Evolutionary conservation across 2,888 invertebrate species (phyloP), one percentile per base, ranked within the genome.

Genomic region (Yponomeuta evonymella): DNA sequence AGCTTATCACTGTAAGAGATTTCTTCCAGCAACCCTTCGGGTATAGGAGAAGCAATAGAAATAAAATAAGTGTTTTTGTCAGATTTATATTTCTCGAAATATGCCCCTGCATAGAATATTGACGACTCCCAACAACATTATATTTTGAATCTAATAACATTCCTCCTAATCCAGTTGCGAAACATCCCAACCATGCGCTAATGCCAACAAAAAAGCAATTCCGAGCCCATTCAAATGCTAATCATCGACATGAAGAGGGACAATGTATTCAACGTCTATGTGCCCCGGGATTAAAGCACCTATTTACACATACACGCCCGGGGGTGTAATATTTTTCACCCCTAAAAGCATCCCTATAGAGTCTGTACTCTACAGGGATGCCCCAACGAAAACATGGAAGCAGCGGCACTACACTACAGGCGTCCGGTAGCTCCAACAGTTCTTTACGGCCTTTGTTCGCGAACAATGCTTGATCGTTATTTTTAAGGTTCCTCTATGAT

Each of bases 251-350:
- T 58, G 29, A 65, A 33, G 65, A 30, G 65, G 12, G 65, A 65
- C 65, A 65, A 65, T 33, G 33, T 33, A 29, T 67, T 15, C 68
- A 23, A 43, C 29, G 36, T 29, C 71, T 71, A 68, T 70, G 65
- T 63, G 68, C 71, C 10, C 36, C 58, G 5, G 70, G 73, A 71
- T 71, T 71, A 71, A 68, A 33, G 66, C 69, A 70, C 65, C 65
- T 67, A 78, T 80, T 81, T 81, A 82, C 81, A 81, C 83, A 82
- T 79, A 79, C 79, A 79, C 81, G 88, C 90, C 90, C 75, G 83
- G 81, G 91, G 90, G 91, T 91, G 90, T 88, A 89, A 90, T 89
- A 89, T 89, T 90, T 90, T 90, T 89, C 90, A 83, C 91, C 90
- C 91, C 81, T 58, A 58, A 58, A 58, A 58, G 51, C 51, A 4